Conservation (phyloP, 2,888 invertebrate genomes). For the Sipunculus nudus region DNA sequence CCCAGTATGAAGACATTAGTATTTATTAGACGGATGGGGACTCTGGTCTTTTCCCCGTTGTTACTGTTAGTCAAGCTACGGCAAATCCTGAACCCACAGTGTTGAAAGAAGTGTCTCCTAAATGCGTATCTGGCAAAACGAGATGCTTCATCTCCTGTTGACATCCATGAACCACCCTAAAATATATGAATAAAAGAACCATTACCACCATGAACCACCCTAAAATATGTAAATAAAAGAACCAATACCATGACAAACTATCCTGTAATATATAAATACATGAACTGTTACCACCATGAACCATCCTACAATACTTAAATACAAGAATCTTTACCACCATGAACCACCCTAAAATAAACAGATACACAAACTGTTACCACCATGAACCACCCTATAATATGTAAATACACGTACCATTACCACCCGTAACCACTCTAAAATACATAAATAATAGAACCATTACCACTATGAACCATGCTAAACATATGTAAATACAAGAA, state of each 20-base stretch:
- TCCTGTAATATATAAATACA: constrained; percentile 56
- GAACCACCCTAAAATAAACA: too few species aligned
- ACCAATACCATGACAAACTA: constrained; percentile 63
- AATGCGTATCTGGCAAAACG: constrained; percentile 62
- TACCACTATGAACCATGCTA: too few species aligned
- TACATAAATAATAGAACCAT: too few species aligned
- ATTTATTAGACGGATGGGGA: constrained; percentile 49
- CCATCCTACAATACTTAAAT: constrained; percentile 59
- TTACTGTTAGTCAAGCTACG: constrained; percentile 28
- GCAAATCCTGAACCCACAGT: constrained; percentile 62
- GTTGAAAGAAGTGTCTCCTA: constrained; percentile 64
- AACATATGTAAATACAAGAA: too few species aligned
- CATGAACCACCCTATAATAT: too few species aligned
- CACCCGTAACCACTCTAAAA: too few species aligned
- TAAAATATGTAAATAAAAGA: too few species aligned
- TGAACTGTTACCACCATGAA: constrained; percentile 63
- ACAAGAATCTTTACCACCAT: too few species aligned
- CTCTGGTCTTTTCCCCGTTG: constrained; percentile 18
- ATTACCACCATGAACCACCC: constrained; percentile 65
- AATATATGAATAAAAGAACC: too few species aligned
- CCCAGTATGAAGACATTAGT: constrained; percentile 52
- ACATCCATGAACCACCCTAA: constrained; percentile 64
- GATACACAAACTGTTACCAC: too few species aligned
- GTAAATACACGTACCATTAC: too few species aligned
- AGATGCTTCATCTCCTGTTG: constrained; percentile 62